These are phyloP conservation scores for Fratercula arctica DNA, from an alignment of 2,797 vertebrate genomes.

Conservation along the genomic window DNA sequence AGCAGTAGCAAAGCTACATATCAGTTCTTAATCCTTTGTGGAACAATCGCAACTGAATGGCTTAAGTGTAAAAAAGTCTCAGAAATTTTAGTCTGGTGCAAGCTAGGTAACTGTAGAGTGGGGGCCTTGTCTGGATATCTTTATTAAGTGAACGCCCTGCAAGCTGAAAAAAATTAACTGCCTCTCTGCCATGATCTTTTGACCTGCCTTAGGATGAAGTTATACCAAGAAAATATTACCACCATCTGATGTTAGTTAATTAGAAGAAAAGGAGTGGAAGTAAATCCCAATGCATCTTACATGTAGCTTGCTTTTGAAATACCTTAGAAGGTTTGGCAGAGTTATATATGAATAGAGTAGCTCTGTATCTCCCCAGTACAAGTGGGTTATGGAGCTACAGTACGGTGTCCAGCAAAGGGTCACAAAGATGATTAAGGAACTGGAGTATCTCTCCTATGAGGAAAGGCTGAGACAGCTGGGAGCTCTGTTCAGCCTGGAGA, in stretches of 20 bases:
- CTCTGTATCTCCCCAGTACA: rapidly evolving
- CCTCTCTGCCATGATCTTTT: not conserved
- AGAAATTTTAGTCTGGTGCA: not conserved
- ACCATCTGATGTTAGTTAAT: not conserved
- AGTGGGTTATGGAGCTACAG: not conserved
- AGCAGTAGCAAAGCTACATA: not conserved
- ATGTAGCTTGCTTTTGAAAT: not conserved
- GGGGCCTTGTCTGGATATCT: not conserved
- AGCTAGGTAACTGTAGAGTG: not conserved
- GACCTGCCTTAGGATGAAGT: not conserved
- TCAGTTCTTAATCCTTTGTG: not conserved
- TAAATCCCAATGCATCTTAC: not conserved
- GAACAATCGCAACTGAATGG: not conserved
- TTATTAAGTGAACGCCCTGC: not conserved
- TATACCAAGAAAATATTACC: not conserved
- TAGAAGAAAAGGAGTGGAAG: not conserved
- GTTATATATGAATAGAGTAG: not conserved
- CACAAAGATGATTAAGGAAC: not conserved
- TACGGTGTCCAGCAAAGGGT: not conserved
- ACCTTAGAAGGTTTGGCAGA: not conserved
- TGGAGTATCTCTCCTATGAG: not conserved
- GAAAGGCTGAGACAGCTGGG: not conserved
- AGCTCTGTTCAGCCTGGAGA: not conserved
- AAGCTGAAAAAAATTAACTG: not conserved
- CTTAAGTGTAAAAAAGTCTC: not conserved